These are phyloP conservation scores for Dicrostonyx torquatus DNA, from an alignment of 2,797 vertebrate species.

Conservation along the genomic window DNA sequence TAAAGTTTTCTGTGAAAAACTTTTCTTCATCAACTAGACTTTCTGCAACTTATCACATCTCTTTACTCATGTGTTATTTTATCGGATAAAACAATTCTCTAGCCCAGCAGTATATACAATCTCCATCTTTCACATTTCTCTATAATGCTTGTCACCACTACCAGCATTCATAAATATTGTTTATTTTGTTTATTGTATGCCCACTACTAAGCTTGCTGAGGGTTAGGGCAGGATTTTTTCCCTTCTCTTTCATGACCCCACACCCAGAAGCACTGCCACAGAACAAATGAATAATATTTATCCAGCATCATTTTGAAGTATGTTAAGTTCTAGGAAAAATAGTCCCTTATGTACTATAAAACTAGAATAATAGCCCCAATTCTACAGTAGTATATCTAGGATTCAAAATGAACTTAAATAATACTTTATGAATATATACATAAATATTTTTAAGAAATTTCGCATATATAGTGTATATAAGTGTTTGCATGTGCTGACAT, in stretches of 20 bases:
- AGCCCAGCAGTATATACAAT: not conserved
- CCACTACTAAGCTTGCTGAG: not conserved
- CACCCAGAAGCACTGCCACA: not conserved
- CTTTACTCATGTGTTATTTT: not conserved
- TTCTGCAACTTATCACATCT: not conserved
- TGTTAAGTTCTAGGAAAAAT: constrained; percentile 21
- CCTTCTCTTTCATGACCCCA: not conserved
- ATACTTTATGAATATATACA: not conserved
- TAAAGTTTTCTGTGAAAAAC: not conserved
- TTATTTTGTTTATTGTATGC: not conserved
- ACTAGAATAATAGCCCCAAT: not conserved
- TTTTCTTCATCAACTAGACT: not conserved
- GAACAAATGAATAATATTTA: not conserved
- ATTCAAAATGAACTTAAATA: constrained; percentile 35
- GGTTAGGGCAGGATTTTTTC: not conserved
- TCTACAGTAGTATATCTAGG: not conserved
- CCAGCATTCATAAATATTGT: not conserved
- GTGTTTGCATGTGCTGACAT: not conserved
- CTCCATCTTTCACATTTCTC: not conserved
- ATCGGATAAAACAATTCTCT: not conserved
- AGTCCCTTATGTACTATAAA: not conserved
- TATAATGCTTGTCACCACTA: not conserved
- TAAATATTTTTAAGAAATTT: not conserved
- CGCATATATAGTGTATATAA: not conserved
- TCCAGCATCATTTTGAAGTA: not conserved